These are phyloP conservation scores for Achlya flavicornis DNA, from an alignment of 2,888 invertebrate species.

Conservation along the genomic window DNA sequence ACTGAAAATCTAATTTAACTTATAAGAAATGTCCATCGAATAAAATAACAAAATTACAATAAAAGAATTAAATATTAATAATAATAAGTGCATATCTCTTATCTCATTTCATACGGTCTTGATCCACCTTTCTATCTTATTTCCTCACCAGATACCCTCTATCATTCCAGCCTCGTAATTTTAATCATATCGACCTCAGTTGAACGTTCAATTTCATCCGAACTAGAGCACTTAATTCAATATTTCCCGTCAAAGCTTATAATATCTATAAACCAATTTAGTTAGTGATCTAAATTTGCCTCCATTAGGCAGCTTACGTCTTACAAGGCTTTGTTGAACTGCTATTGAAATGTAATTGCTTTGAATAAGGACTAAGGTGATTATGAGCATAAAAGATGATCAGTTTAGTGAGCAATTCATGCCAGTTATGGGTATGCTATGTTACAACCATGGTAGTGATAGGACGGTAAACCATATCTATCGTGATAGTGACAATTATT, in stretches of 20 bases:
- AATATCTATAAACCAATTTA: constrained; percentile 10
- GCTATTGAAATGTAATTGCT: constrained; percentile 9
- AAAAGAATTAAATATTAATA: too few relatives aligned
- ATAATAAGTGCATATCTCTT: too few relatives aligned
- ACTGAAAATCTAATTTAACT: too few relatives aligned
- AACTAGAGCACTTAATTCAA: background rate
- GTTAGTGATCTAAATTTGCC: constrained; percentile 18
- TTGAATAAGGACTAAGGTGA: background rate
- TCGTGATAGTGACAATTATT: background rate
- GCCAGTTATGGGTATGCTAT: background rate
- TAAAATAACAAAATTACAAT: too few relatives aligned
- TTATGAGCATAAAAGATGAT: background rate
- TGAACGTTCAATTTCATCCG: too few relatives aligned
- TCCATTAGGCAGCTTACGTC: constrained; percentile 20
- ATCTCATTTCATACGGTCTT: too few relatives aligned
- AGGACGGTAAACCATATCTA: too few relatives aligned
- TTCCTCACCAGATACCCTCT: too few relatives aligned
- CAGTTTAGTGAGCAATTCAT: constrained; percentile 1
- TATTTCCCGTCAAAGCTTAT: constrained; percentile 10
- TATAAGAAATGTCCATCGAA: too few relatives aligned
- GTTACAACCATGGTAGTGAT: background rate
- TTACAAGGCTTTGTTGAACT: constrained; percentile 21
- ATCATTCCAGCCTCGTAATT: too few relatives aligned
- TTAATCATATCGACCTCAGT: too few relatives aligned
- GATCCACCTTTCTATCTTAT: too few relatives aligned